A percentile compares a stretch with the other conserved stretches of the same genome.
These are phyloP conservation scores for Intellagama lesueurii DNA, from an alignment of 2,797 vertebrate species.

Conservation along the genomic window DNA sequence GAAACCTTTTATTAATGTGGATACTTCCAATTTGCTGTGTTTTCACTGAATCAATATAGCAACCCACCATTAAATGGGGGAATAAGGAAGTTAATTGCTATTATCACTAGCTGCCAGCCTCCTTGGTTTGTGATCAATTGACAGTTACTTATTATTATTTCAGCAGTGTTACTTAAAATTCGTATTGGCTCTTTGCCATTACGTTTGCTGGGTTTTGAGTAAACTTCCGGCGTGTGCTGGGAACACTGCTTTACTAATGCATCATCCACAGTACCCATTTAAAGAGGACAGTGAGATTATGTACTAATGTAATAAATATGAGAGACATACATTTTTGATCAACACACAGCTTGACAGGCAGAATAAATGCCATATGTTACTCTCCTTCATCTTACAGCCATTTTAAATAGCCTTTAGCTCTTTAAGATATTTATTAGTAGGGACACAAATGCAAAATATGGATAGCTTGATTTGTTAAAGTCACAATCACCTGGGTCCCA, in stretches of 20 bases:
- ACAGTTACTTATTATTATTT: slow-evolving; percentile 42
- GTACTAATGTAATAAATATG: slow-evolving; percentile 7
- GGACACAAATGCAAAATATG: neutral
- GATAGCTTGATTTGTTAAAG: neutral
- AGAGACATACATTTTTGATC: slow-evolving; percentile 4
- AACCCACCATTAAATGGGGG: slow-evolving; percentile 32
- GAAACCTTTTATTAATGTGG: slow-evolving; percentile 13
- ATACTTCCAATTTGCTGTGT: slow-evolving; percentile 34
- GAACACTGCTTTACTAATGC: slow-evolving; percentile 18
- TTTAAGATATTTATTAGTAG: slow-evolving; percentile 17
- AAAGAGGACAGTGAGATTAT: slow-evolving; percentile 32
- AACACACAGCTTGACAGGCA: neutral
- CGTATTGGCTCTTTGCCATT: slow-evolving; percentile 11
- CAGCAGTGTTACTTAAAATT: slow-evolving; percentile 41
- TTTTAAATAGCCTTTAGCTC: neutral
- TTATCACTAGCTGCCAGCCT: slow-evolving; percentile 20
- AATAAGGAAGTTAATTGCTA: slow-evolving; percentile 37
- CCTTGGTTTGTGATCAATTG: slow-evolving; percentile 32
- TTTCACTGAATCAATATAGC: slow-evolving; percentile 20
- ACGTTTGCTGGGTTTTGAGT: neutral
- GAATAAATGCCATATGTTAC: neutral
- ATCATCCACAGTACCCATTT: slow-evolving; percentile 20
- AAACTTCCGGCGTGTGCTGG: slow-evolving; percentile 41
- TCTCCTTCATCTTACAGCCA: neutral
- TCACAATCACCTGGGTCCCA: neutral